phyloP scores from a whole-genome alignment of 2,113 vertebrate species.

The Condylura cristata region DNA sequence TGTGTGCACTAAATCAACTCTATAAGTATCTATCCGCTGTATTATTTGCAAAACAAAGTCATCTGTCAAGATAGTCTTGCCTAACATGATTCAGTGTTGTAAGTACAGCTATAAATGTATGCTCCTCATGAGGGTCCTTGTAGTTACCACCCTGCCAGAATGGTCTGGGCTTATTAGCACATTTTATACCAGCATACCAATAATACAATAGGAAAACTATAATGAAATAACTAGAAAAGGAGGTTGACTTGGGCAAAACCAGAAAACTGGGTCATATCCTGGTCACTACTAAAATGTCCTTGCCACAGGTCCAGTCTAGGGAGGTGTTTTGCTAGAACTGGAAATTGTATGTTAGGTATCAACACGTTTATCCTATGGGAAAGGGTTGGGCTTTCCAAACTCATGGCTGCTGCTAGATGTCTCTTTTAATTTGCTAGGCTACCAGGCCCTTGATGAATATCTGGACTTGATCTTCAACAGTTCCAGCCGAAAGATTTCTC shows the following conservation, averaged over 20 bases:
- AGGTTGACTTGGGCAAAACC: background rate
- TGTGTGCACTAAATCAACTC: background rate
- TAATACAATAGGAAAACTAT: background rate
- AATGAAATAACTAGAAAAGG: background rate
- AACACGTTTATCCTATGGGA: background rate
- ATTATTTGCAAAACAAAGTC: background rate
- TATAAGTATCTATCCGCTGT: background rate
- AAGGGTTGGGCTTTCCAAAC: background rate
- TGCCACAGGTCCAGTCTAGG: background rate
- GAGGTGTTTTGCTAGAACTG: background rate
- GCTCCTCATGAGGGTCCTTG: background rate
- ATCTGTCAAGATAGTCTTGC: background rate
- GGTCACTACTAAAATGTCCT: background rate
- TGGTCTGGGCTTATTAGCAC: background rate
- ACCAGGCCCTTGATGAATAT: background rate
- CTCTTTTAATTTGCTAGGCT: background rate
- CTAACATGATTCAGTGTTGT: background rate
- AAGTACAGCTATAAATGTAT: background rate
- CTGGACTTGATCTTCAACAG: background rate
- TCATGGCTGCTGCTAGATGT: background rate
- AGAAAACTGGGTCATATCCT: background rate
- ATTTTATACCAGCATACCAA: background rate
- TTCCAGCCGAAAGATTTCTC: slow-evolving; percentile 18
- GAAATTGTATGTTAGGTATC: background rate
- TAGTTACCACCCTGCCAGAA: background rate